Conservation (phyloP, 2,797 vertebrate species). For the Sebastes minor region DNA sequence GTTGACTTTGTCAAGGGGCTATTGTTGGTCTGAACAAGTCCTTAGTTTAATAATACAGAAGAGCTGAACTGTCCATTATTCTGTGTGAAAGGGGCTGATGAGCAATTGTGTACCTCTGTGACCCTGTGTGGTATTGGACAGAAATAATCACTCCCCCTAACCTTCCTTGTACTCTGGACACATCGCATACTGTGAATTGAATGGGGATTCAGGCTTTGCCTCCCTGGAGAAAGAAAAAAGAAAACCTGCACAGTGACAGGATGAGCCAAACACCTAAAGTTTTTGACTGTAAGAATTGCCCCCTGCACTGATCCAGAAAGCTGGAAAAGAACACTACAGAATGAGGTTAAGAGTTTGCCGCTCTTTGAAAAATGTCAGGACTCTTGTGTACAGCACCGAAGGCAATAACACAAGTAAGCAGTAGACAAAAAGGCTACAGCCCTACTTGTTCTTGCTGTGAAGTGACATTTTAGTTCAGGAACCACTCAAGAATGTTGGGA, state of each 20-base stretch:
- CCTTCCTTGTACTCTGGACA: not conserved
- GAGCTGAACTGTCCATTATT: not conserved
- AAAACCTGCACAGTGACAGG: not conserved
- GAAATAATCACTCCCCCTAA: not conserved
- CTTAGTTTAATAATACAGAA: not conserved
- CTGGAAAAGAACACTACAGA: not conserved
- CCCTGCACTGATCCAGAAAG: not conserved
- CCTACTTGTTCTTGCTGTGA: slow-evolving; percentile 3
- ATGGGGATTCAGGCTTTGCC: not conserved
- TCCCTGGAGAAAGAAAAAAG: not conserved
- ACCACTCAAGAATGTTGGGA: not conserved
- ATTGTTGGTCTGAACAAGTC: not conserved
- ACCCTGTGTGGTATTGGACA: not conserved
- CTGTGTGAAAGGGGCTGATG: not conserved
- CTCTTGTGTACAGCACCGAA: not conserved
- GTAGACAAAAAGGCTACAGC: not conserved
- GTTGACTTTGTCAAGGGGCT: not conserved
- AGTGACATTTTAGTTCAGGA: slow-evolving; percentile 21
- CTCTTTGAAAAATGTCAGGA: not conserved
- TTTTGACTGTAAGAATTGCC: too few species aligned
- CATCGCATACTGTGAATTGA: not conserved
- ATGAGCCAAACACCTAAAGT: not conserved
- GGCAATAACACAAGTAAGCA: not conserved
- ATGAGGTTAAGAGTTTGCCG: not conserved
- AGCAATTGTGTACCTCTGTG: slow-evolving; percentile 3